Percentiles rank a stretch among this genome's conserved stretches.
phyloP scores from a whole-genome alignment of 2,797 vertebrate genomes.

The Potorous gilbertii region DNA sequence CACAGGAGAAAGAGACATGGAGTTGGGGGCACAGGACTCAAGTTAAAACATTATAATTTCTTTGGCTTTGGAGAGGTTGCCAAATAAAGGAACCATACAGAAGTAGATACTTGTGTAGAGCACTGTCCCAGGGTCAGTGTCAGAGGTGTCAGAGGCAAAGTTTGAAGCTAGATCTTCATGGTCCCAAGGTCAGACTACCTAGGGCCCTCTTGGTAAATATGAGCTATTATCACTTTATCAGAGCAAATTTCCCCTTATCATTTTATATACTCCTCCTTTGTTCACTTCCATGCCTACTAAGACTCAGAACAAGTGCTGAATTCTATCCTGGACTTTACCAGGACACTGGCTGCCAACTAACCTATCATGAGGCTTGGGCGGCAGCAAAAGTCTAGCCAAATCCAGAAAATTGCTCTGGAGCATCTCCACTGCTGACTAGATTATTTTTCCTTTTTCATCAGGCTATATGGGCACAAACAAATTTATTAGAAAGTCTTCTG shows the following conservation, averaged over 20 bases:
- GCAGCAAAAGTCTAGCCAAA: constrained; percentile 59
- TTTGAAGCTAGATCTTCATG: neutral
- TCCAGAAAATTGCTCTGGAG: constrained; percentile 76
- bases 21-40: neutral
- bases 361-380: constrained; percentile 78
- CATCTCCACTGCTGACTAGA: constrained; percentile 71
- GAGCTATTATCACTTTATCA: neutral
- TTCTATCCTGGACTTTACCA: constrained; percentile 74
- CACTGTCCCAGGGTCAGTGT: neutral
- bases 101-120: neutral
- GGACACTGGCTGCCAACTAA: constrained; percentile 70
- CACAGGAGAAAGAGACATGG: neutral
- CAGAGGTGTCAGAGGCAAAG: neutral
- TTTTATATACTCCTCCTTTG: constrained; percentile 29
- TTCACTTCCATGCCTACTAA: constrained; percentile 39
- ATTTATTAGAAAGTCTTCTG: constrained; percentile 71
- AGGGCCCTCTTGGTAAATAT: neutral
- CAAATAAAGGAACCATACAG: too few relatives aligned
- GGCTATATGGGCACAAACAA: constrained; percentile 74
- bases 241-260: constrained; percentile 27
- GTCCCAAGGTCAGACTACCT: neutral
- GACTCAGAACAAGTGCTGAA: constrained; percentile 72
- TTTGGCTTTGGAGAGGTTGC: neutral
- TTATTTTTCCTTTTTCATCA: constrained; percentile 60
- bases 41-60: neutral